Evolutionary conservation across 2,113 vertebrate genomes (phyloP).

Genomic region (Hystrix brachyura): DNA sequence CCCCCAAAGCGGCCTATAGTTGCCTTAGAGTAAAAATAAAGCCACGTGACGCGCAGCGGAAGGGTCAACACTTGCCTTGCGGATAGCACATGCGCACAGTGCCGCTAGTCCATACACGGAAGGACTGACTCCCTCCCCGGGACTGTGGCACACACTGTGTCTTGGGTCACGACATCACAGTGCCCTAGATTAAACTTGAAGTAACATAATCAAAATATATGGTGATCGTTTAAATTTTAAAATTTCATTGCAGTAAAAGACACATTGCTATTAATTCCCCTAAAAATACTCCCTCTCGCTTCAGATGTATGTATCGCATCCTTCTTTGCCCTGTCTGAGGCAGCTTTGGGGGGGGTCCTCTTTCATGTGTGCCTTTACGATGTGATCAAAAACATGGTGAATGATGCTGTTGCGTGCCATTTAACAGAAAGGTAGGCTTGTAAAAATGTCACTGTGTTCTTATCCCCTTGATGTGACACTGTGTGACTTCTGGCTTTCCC

Average conservation of each 20-base stretch:
- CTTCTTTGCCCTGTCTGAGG: not conserved
- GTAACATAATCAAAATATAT: not conserved
- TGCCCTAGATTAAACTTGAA: not conserved
- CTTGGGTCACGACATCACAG: not conserved
- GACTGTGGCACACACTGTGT: not conserved
- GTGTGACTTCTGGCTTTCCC: not conserved
- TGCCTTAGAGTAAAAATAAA: not conserved
- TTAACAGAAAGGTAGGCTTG: not conserved
- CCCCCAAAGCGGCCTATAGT: not conserved
- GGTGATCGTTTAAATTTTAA: not conserved
- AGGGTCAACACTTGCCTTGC: not conserved
- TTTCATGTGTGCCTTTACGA: not conserved
- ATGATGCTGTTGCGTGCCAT: not conserved
- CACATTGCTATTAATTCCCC: not conserved
- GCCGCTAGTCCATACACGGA: too few relatives aligned
- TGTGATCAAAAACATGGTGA: not conserved
- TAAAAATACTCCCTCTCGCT: not conserved
- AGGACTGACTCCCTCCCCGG: not conserved
- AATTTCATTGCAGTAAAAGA: not conserved
- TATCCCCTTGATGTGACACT: not conserved
- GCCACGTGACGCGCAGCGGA: not conserved
- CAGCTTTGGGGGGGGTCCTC: not conserved
- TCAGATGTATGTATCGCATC: not conserved
- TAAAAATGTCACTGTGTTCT: not conserved
- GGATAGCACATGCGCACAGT: rapidly evolving